These are phyloP conservation scores for Heteromurus nitidus DNA, from an alignment of 2,888 invertebrate genomes.

Conservation along the genomic window DNA sequence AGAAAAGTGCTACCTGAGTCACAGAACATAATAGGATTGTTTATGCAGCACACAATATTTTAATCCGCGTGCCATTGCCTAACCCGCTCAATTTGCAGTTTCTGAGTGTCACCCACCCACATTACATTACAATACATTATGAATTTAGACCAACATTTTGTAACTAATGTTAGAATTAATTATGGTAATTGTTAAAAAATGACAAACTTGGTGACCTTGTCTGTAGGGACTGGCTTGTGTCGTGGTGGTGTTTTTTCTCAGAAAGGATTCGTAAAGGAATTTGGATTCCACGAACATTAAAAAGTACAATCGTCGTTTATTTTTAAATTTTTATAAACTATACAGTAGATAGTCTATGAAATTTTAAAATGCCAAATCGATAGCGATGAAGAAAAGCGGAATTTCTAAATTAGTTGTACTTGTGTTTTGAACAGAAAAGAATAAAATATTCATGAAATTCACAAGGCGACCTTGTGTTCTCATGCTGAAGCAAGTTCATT, in stretches of 20 bases:
- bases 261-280: no score
- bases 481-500: no score
- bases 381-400: no score
- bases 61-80: constrained; percentile 47
- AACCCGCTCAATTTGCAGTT: constrained; percentile 41
- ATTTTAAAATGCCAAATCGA: no score
- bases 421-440: no score
- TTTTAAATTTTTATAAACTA: no score
- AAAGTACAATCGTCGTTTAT: no score
- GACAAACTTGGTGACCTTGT: constrained; percentile 30
- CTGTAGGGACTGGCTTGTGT: constrained; percentile 14
- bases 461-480: no score
- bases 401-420: no score
- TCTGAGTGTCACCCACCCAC: constrained; percentile 12
- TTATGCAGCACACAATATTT: constrained; percentile 51
- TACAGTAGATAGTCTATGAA: no score
- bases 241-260: background rate
- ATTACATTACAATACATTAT: constrained; percentile 2
- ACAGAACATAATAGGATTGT: constrained; percentile 61
- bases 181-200: background rate
- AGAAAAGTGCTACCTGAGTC: constrained; percentile 61
- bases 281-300: no score
- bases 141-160: background rate
- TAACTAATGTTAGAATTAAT: background rate
- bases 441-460: no score